Evolutionary conservation across 2,113 vertebrate species (phyloP).

Genomic region (Rhabdornis inornatus): DNA sequence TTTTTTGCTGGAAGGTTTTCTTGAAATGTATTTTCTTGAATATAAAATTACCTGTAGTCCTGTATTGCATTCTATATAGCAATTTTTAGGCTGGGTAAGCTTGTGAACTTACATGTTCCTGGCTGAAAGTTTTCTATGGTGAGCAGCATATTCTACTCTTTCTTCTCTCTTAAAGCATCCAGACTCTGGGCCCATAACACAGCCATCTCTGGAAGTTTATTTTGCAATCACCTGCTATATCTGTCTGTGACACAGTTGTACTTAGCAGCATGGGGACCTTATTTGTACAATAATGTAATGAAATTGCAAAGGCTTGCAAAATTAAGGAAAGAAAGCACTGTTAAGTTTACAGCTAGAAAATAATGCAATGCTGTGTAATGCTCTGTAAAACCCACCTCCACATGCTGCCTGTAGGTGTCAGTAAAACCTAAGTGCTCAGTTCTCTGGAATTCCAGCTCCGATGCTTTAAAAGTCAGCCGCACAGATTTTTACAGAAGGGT

Average conservation of each 20-base stretch:
- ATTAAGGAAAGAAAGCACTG: too few species aligned
- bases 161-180: not conserved
- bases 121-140: not conserved
- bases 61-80: not conserved
- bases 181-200: not conserved
- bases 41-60: not conserved
- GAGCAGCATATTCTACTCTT: not conserved
- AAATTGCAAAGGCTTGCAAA: not conserved
- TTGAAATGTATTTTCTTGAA: not conserved
- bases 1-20: not conserved
- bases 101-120: not conserved
- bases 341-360: not conserved
- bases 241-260: not conserved
- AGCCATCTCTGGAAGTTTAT: not conserved
- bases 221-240: not conserved
- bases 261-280: not conserved
- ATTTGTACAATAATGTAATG: not conserved
- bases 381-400: not conserved
- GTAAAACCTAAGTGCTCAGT: not conserved
- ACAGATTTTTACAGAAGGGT: not conserved
- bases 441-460: not conserved
- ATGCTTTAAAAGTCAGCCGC: rapidly evolving
- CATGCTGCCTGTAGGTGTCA: slow-evolving; percentile 33
- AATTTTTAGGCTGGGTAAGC: not conserved
- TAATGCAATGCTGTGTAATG: rapidly evolving